Conservation (phyloP, 2,888 invertebrate genomes). For the Pemphredon lugubris region DNA sequence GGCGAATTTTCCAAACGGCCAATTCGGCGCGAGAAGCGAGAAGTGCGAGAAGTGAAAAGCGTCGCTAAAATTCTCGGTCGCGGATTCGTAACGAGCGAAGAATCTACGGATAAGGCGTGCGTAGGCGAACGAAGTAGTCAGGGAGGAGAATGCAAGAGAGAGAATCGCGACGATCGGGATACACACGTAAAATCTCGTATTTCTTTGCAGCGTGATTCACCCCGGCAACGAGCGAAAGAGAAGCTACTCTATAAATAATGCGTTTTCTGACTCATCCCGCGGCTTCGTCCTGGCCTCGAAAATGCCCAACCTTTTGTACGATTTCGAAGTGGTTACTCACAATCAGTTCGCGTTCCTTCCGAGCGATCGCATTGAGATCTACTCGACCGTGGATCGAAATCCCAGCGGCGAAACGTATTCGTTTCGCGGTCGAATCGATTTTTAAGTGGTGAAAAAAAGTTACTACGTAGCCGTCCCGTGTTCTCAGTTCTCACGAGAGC, state of each 20-base stretch:
- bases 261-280: slow-evolving; percentile 63
- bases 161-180: neutral
- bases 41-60: neutral
- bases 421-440: too few species aligned
- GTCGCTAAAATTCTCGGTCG: slow-evolving; percentile 19
- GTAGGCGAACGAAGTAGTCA: neutral
- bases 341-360: slow-evolving; percentile 7
- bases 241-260: slow-evolving; percentile 62
- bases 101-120: slow-evolving; percentile 29
- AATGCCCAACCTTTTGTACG: slow-evolving; percentile 24
- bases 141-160: neutral
- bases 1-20: too few species aligned
- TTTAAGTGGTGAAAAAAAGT: too few species aligned
- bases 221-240: slow-evolving; percentile 31
- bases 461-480: neutral
- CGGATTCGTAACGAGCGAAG: slow-evolving; percentile 30
- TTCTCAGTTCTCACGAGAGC: neutral
- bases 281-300: slow-evolving; percentile 47
- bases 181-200: slow-evolving; percentile 21
- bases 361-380: slow-evolving; percentile 9
- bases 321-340: neutral
- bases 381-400: slow-evolving; percentile 4
- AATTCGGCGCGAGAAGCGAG: too few species aligned
- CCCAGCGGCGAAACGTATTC: too few species aligned
- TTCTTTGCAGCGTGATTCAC: slow-evolving; percentile 51